Conservation (phyloP, 2,888 invertebrate genomes). For the Polydrusus pterygomalis region DNA sequence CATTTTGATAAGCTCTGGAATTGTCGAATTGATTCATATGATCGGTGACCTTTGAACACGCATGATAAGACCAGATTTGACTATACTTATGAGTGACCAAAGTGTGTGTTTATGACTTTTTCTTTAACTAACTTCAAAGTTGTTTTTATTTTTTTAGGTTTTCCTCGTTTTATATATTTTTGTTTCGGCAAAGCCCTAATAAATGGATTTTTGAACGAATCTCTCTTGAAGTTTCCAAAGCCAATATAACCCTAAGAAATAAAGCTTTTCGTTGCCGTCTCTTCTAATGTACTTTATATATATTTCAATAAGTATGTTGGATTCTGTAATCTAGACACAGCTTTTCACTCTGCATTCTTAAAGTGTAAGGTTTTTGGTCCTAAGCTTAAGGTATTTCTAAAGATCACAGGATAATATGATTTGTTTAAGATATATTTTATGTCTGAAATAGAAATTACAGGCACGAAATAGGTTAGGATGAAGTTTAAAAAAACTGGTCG, state of each 20-base stretch:
- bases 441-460: neutral
- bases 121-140: too few species aligned
- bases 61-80: too few species aligned
- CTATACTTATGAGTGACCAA: too few species aligned
- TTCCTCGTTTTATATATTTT: neutral
- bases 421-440: neutral
- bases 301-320: conserved; percentile 31
- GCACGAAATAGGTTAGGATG: too few species aligned
- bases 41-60: too few species aligned
- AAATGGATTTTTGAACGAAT: neutral
- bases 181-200: neutral
- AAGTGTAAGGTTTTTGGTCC: conserved; percentile 18
- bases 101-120: too few species aligned
- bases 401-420: neutral
- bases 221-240: neutral
- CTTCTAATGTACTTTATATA: conserved; percentile 18
- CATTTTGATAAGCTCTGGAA: too few species aligned
- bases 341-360: conserved; percentile 39
- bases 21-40: too few species aligned
- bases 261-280: conserved; percentile 28
- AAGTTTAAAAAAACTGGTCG: too few species aligned
- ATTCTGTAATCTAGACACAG: conserved; percentile 35
- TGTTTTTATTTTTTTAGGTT: too few species aligned
- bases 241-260: conserved; percentile 12
- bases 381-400: neutral